Conservation (phyloP, 2,797 vertebrate genomes). For the Scolopax bukidnonensis region DNA sequence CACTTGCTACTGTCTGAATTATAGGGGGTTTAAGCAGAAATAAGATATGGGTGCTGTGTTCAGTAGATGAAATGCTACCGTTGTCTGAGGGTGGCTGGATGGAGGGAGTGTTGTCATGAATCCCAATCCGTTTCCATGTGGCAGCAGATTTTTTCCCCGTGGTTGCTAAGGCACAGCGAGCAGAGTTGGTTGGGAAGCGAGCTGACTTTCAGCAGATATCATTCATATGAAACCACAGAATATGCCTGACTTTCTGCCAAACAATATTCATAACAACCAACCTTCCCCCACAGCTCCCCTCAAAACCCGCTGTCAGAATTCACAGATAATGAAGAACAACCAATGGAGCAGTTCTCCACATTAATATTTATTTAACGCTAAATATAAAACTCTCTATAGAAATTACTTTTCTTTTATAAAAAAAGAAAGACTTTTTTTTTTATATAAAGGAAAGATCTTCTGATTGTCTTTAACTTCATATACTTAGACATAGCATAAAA, state of each 20-base stretch:
- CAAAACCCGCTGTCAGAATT: not conserved
- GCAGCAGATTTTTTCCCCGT: conserved; percentile 55
- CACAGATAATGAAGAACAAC: not conserved
- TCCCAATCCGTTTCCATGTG: conserved; percentile 61
- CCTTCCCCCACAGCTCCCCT: not conserved
- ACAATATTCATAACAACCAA: not conserved
- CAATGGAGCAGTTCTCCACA: not conserved
- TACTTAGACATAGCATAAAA: not conserved
- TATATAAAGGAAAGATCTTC: not conserved
- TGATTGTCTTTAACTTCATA: not conserved
- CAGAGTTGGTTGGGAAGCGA: conserved; percentile 49
- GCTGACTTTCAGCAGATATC: conserved; percentile 43
- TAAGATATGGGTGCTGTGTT: not conserved
- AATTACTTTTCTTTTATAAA: not conserved
- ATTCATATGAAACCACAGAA: not conserved
- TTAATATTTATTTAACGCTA: not conserved
- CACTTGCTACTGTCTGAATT: not conserved
- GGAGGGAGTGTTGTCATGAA: conserved; percentile 26
- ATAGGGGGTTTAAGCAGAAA: not conserved
- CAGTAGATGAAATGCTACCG: not conserved
- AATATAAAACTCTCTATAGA: not conserved
- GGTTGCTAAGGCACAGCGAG: conserved; percentile 65
- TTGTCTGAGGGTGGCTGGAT: not conserved
- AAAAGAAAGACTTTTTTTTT: not conserved
- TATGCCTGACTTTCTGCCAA: conserved; percentile 51